Percentiles rank a stretch among this genome's conserved stretches.
These are phyloP conservation scores for Panulirus ornatus DNA, from an alignment of 1,140 invertebrate genomes.

Conservation along the genomic window DNA sequence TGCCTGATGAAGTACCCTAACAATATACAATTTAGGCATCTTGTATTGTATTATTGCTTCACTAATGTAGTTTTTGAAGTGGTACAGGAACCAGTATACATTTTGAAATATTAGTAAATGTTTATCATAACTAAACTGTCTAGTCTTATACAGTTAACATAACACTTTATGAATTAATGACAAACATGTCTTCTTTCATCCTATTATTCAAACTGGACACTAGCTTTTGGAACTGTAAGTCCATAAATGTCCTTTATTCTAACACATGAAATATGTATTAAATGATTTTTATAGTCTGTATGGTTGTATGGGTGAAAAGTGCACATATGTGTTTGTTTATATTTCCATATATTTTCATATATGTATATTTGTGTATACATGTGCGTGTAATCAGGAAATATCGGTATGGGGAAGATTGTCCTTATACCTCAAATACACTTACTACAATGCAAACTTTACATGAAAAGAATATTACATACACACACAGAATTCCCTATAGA, in stretches of 20 bases:
- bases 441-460: background rate
- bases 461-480: no score
- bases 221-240: background rate
- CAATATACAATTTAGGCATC: background rate
- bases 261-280: background rate
- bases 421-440: background rate
- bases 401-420: no score
- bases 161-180: background rate
- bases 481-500: no score
- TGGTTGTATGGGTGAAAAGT: background rate
- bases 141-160: conserved; percentile 40
- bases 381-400: no score
- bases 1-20: background rate
- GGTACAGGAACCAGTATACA: background rate
- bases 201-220: background rate
- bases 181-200: background rate
- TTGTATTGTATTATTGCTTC: no score
- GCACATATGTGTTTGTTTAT: background rate
- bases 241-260: background rate
- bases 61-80: background rate
- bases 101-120: background rate
- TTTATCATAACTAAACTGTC: conserved; percentile 20
- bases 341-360: background rate
- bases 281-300: background rate
- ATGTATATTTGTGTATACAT: background rate